phyloP scores from a whole-genome alignment of 2,113 vertebrate genomes.

The Melanostigma gelatinosum region DNA sequence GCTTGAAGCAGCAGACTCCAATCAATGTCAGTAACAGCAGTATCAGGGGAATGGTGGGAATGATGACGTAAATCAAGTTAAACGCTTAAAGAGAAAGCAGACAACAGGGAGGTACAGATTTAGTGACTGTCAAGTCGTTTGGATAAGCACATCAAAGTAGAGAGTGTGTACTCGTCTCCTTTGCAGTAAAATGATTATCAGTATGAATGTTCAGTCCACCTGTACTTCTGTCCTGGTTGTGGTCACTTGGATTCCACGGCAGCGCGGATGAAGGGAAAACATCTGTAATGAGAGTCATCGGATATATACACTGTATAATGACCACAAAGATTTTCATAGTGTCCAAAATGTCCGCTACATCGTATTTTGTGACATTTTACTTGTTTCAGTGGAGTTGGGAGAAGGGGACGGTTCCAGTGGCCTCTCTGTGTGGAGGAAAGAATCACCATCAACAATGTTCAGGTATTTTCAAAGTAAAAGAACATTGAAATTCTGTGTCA shows the following conservation, averaged over 20 bases:
- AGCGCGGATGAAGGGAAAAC: constrained; percentile 53
- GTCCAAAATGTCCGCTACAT: neutral
- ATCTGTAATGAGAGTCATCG: constrained; percentile 55
- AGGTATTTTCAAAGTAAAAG: neutral
- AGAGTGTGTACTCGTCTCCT: fast-evolving
- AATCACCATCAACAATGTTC: neutral
- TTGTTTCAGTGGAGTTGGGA: constrained; percentile 65
- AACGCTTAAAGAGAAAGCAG: constrained; percentile 69
- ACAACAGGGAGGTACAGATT: constrained; percentile 11
- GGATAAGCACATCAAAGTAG: neutral
- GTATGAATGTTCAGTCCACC: constrained; percentile 70
- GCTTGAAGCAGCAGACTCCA: constrained; percentile 87
- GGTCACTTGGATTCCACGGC: constrained; percentile 76
- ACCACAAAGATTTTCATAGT: neutral
- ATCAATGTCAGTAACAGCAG: constrained; percentile 84
- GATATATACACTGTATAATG: neutral
- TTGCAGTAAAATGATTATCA: neutral
- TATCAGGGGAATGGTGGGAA: constrained; percentile 88
- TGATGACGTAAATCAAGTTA: constrained; percentile 88
- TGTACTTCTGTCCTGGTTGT: constrained; percentile 69
- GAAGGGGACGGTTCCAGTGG: constrained; percentile 36
- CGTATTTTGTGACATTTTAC: constrained; percentile 32
- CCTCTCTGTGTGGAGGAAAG: constrained; percentile 52
- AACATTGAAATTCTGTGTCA: neutral
- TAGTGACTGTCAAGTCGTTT: neutral